These are phyloP conservation scores for Drosophila kuntzei DNA, from an alignment of 2,888 invertebrate species.

Conservation along the genomic window DNA sequence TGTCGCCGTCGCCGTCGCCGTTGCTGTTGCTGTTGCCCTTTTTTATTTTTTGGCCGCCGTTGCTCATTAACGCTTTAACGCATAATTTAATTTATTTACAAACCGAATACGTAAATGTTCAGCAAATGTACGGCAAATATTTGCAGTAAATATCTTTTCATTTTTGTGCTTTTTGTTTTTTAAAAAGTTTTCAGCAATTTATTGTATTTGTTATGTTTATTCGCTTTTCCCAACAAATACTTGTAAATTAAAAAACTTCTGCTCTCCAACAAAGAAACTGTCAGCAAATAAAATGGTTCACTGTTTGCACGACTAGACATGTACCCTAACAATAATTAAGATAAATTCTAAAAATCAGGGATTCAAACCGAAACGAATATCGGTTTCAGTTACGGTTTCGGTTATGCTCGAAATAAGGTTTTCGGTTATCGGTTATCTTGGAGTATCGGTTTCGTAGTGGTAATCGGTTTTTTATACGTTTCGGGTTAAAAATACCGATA, in stretches of 20 bases:
- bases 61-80: constrained; percentile 73
- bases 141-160: constrained; percentile 12
- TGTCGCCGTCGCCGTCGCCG: not conserved
- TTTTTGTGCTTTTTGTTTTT: not conserved
- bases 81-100: constrained; percentile 50
- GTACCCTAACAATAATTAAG: constrained; percentile 5
- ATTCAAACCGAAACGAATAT: no score
- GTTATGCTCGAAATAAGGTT: no score
- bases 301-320: not conserved
- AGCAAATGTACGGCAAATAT: constrained; percentile 12
- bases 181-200: constrained; percentile 21
- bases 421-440: no score
- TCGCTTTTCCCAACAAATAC: constrained; percentile 21
- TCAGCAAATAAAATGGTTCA: not conserved
- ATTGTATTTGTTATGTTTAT: constrained; percentile 24
- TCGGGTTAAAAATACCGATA: no score
- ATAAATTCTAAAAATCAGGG: no score
- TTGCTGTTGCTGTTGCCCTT: no score
- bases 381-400: no score
- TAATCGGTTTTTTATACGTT: no score
- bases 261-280: constrained; percentile 5
- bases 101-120: constrained; percentile 17
- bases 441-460: no score
- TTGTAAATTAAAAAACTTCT: constrained; percentile 41
- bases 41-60: constrained; percentile 2